Percentiles rank a stretch among this genome's conserved stretches.
Evolutionary conservation across 2,113 vertebrate species (phyloP).

Genomic region (Carlito syrichta): DNA sequence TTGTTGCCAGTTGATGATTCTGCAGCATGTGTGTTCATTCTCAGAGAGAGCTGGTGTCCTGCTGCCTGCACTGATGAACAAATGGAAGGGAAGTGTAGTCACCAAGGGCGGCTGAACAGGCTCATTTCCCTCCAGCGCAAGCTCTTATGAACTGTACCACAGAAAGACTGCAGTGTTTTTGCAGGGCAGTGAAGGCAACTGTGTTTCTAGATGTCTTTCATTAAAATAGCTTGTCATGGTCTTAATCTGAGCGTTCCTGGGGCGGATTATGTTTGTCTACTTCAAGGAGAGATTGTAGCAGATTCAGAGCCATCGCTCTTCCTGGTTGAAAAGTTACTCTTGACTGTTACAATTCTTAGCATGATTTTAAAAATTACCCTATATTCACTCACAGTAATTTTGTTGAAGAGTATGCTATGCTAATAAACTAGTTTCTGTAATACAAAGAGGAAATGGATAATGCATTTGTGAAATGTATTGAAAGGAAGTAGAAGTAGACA

Average conservation of each 20-base stretch:
- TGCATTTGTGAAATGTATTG: not conserved
- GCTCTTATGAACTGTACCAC: not conserved
- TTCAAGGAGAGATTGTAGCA: not conserved
- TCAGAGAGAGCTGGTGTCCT: not conserved
- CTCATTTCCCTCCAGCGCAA: not conserved
- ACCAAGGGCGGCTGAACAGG: too few species aligned
- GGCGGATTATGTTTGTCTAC: constrained; percentile 44
- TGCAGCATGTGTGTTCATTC: not conserved
- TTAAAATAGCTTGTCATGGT: constrained; percentile 53
- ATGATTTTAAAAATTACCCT: not conserved
- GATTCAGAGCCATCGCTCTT: not conserved
- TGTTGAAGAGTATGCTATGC: not conserved
- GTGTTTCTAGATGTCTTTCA: constrained; percentile 54
- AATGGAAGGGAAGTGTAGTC: not conserved
- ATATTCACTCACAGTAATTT: not conserved
- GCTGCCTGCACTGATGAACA: too few species aligned
- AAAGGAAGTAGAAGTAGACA: not conserved
- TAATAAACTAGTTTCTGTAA: not conserved
- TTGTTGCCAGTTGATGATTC: not conserved
- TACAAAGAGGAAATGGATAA: not conserved
- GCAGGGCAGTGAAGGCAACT: constrained; percentile 6
- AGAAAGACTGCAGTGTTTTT: constrained; percentile 2
- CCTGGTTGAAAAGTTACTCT: constrained; percentile 38
- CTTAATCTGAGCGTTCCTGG: constrained; percentile 38
- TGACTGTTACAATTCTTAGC: not conserved